Conservation (phyloP, 1,140 invertebrate species). For the Drosophila sechellia region DNA sequence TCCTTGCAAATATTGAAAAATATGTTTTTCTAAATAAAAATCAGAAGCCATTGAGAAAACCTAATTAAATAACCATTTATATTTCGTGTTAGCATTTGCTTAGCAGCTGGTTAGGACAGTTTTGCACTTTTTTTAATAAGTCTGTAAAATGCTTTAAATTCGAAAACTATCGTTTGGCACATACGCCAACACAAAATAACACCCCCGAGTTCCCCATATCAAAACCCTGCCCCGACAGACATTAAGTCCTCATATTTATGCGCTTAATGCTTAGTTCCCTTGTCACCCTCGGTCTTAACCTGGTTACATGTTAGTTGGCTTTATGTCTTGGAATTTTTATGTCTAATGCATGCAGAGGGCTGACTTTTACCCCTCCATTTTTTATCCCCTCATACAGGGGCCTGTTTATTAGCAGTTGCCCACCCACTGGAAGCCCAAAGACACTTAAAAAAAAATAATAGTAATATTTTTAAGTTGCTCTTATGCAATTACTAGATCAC, state of each 20-base stretch:
- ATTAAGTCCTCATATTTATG: slow-evolving; percentile 64
- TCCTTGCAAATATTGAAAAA: background rate
- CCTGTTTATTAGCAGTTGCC: slow-evolving; percentile 70
- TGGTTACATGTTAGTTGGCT: slow-evolving; percentile 64
- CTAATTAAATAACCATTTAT: background rate
- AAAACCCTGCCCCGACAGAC: slow-evolving; percentile 6
- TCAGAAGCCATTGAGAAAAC: background rate
- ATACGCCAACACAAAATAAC: slow-evolving; percentile 19
- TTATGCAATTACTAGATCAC: too few species aligned
- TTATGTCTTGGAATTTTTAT: slow-evolving; percentile 71
- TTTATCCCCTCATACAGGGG: slow-evolving; percentile 7
- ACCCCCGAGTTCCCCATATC: slow-evolving; percentile 1
- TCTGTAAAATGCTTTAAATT: slow-evolving; percentile 26
- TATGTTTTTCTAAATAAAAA: background rate
- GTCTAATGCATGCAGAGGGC: slow-evolving; percentile 56
- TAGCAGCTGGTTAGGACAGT: slow-evolving; percentile 27
- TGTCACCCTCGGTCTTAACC: slow-evolving; percentile 31
- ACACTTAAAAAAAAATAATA: slow-evolving; percentile 17
- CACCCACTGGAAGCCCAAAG: slow-evolving; percentile 25
- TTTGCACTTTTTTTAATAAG: slow-evolving; percentile 18
- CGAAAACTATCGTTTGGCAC: slow-evolving; percentile 4
- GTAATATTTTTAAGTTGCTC: background rate
- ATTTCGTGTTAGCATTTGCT: background rate
- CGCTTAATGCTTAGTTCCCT: slow-evolving; percentile 44
- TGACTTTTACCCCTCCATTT: slow-evolving; percentile 12